A percentile compares a stretch with the other conserved stretches of the same genome.
These are phyloP conservation scores for Megalops cyprinoides DNA, from an alignment of 2,797 vertebrate species.

Conservation along the genomic window DNA sequence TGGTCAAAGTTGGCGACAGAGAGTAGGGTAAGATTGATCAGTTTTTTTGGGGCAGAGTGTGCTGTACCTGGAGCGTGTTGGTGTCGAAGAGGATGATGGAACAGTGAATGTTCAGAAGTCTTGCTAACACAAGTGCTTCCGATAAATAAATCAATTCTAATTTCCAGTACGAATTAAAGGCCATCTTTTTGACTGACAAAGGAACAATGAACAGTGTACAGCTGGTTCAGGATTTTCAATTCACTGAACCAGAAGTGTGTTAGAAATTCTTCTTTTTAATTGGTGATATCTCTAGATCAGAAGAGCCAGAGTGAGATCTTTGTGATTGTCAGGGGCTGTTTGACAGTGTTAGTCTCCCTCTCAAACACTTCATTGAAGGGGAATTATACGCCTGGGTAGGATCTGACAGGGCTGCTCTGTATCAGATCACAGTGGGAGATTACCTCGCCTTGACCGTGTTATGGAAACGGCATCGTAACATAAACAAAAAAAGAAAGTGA, in stretches of 20 bases:
- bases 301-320: background rate
- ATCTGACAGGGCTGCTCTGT: background rate
- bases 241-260: background rate
- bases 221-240: background rate
- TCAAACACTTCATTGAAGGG: constrained; percentile 13
- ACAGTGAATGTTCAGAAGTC: background rate
- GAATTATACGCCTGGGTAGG: constrained; percentile 4
- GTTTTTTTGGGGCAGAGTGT: background rate
- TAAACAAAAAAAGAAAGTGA: background rate
- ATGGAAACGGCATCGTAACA: background rate
- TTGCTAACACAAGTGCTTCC: too few relatives aligned
- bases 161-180: too few relatives aligned
- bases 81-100: background rate
- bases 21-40: background rate
- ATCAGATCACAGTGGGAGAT: constrained; percentile 6
- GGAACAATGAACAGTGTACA: background rate
- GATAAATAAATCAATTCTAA: too few relatives aligned
- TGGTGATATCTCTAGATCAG: constrained; percentile 10
- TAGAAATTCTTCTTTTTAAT: background rate
- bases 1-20: background rate
- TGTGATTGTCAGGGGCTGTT: background rate
- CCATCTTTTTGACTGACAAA: background rate
- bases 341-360: constrained; percentile 1
- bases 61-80: background rate
- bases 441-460: background rate